Conservation (phyloP, 2,888 invertebrate genomes). For the Cyclophora albipunctata region DNA sequence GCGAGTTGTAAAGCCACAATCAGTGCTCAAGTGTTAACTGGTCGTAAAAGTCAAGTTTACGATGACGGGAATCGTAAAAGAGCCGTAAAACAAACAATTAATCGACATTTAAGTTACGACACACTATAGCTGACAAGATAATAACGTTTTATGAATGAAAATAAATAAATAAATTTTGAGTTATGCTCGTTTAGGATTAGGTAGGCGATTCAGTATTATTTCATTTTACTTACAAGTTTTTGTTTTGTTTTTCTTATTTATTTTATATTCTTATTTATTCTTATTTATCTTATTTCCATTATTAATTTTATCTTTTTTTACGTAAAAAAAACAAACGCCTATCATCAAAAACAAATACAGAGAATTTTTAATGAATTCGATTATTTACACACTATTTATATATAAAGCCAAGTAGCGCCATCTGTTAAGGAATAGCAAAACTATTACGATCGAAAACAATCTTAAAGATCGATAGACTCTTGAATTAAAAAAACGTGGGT, state of each 20-base stretch:
- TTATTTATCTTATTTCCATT: no score
- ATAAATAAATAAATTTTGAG: conserved; percentile 6
- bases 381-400: no score
- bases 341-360: no score
- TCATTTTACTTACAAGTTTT: no score
- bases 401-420: conserved; percentile 29
- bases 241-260: no score
- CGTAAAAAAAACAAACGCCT: no score
- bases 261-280: no score
- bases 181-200: conserved; percentile 3
- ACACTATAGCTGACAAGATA: conserved; percentile 28
- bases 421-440: conserved; percentile 43
- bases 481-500: background rate
- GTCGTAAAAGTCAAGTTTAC: conserved; percentile 70
- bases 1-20: conserved; percentile 38
- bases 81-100: conserved; percentile 73
- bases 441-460: conserved; percentile 14
- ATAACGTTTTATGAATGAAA: conserved; percentile 21
- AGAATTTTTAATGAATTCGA: no score
- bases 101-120: conserved; percentile 32
- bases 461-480: background rate
- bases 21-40: conserved; percentile 55
- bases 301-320: no score
- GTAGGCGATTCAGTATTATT: no score
- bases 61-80: conserved; percentile 64